Percentiles rank a stretch among this genome's conserved stretches.
Conservation (phyloP, 2,113 vertebrate species). For the Thinocorus orbignyianus region DNA sequence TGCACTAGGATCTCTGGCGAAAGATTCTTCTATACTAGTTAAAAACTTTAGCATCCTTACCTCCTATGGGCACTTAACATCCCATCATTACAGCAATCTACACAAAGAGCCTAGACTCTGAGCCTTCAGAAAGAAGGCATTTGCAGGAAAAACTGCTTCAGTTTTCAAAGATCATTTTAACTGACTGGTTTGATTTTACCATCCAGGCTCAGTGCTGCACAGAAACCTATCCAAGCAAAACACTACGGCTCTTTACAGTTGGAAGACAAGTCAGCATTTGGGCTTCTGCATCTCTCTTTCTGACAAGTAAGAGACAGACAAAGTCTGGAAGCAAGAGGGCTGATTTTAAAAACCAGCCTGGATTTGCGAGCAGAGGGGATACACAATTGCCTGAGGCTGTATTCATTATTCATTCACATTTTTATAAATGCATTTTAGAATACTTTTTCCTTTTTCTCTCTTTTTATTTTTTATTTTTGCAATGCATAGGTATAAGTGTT, state of each 20-base stretch:
- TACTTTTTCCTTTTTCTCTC: neutral
- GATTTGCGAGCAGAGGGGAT: neutral
- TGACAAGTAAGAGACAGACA: neutral
- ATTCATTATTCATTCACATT: slow-evolving; percentile 48
- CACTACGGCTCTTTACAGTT: neutral
- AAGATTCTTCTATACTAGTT: neutral
- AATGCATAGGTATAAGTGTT: neutral
- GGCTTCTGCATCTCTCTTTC: neutral
- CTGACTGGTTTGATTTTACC: neutral
- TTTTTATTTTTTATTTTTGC: too few species aligned
- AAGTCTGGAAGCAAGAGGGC: neutral
- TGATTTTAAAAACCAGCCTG: slow-evolving; percentile 22
- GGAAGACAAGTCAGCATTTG: neutral
- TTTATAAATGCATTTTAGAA: slow-evolving; percentile 13
- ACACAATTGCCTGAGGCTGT: neutral
- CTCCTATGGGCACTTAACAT: neutral
- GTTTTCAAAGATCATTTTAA: neutral
- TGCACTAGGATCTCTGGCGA: neutral
- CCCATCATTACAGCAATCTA: neutral
- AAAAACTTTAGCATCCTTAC: neutral
- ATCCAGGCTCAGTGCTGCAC: neutral
- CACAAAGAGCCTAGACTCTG: neutral
- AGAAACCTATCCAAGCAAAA: slow-evolving; percentile 40
- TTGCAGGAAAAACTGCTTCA: neutral
- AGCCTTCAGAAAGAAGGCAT: neutral